Percentiles rank a stretch among this genome's conserved stretches.
Evolutionary conservation across 1,140 invertebrate genomes (phyloP).

Genomic region (Gyrodactylus salaris): DNA sequence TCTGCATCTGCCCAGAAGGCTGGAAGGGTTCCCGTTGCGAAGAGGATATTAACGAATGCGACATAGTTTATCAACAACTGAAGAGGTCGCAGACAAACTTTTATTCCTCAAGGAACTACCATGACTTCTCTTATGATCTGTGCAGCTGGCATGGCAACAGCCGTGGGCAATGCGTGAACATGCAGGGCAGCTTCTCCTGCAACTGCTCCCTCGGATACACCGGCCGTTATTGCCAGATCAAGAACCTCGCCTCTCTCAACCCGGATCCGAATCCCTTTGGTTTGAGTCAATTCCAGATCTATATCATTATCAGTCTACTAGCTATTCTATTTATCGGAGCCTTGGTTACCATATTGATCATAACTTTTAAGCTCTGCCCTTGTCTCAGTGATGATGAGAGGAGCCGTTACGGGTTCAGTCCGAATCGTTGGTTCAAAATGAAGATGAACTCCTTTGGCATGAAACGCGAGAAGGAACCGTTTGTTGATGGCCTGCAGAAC

Average conservation of each 20-base stretch:
- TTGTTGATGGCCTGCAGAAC: not conserved
- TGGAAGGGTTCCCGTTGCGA: not conserved
- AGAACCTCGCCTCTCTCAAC: not conserved
- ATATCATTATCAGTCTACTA: not conserved
- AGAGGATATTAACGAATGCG: constrained; percentile 3
- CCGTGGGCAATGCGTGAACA: not conserved
- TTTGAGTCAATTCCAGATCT: constrained; percentile 5
- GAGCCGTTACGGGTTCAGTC: not conserved
- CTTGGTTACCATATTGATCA: not conserved
- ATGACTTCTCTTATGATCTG: not conserved
- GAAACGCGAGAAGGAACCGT: not conserved
- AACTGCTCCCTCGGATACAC: not conserved
- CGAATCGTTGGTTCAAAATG: not conserved
- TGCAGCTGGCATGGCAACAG: not conserved
- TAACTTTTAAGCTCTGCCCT: not conserved
- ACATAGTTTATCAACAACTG: not conserved
- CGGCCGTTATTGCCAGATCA: not conserved
- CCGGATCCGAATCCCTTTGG: not conserved
- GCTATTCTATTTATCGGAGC: not conserved
- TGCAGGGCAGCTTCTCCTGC: not conserved
- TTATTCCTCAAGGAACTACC: not conserved
- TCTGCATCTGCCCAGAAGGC: not conserved
- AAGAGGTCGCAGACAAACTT: not conserved
- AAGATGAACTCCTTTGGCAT: not conserved
- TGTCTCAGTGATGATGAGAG: not conserved